These are phyloP conservation scores for Drosophila mojavensis DNA, from an alignment of 1,140 invertebrate genomes.

Conservation along the genomic window DNA sequence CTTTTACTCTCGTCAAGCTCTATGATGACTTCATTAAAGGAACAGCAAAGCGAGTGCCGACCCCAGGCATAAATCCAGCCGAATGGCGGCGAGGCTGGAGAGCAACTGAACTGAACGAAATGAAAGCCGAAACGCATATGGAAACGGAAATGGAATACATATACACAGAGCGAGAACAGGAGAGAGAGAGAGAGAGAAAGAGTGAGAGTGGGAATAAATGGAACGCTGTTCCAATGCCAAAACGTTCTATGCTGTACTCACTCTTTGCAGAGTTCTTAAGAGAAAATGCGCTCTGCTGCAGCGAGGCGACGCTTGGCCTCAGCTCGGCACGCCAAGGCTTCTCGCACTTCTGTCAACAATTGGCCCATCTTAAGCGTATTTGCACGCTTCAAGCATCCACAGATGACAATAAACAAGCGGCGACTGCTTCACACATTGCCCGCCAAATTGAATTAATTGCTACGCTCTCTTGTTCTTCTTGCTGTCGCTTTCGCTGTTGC, in stretches of 20 bases:
- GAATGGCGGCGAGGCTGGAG: constrained; percentile 33
- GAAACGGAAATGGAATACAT: constrained; percentile 35
- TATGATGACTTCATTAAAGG: no score
- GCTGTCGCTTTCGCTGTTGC: not conserved
- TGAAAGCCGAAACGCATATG: constrained; percentile 4
- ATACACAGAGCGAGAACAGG: constrained; percentile 20
- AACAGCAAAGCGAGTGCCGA: not conserved
- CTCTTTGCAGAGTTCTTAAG: constrained; percentile 50
- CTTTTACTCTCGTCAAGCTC: no score
- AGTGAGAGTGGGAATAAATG: constrained; percentile 16
- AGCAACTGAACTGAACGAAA: constrained; percentile 40
- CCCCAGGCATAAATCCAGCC: constrained; percentile 12
- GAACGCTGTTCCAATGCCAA: constrained; percentile 33
- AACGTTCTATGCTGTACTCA: no score
- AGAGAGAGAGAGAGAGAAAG: constrained; percentile 7
- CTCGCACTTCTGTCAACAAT: constrained; percentile 32
- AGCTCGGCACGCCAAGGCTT: not conserved
- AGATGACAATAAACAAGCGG: constrained; percentile 45
- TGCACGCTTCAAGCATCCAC: constrained; percentile 39
- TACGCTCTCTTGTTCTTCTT: constrained; percentile 12
- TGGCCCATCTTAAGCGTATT: constrained; percentile 38
- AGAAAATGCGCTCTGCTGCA: constrained; percentile 8
- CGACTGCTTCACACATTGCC: constrained; percentile 35
- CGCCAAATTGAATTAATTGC: constrained; percentile 53
- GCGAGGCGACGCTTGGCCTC: no score